Evolutionary conservation across 2,797 vertebrate genomes (phyloP).

Genomic region (Pipistrellus kuhlii): DNA sequence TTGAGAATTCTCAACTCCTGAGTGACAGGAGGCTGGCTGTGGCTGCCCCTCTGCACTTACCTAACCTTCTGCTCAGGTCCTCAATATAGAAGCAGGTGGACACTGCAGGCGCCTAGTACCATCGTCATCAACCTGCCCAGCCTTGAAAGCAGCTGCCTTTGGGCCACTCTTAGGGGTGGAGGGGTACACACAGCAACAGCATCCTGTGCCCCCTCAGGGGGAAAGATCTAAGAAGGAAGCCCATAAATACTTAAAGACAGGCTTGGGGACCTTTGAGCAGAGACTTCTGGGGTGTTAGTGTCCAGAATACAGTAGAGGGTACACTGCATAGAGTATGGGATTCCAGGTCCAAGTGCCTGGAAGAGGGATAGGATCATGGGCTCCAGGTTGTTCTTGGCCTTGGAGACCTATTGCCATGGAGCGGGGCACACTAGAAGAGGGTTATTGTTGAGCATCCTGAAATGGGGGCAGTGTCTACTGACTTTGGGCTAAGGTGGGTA

Average conservation of each 20-base stretch:
- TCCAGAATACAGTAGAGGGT: background rate
- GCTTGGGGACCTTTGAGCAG: background rate
- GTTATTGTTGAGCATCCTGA: background rate
- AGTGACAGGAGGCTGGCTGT: background rate
- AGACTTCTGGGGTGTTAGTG: background rate
- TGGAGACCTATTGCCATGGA: background rate
- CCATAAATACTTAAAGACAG: background rate
- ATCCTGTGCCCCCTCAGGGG: background rate
- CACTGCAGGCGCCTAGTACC: background rate
- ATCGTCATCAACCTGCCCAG: background rate
- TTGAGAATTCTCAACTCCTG: background rate
- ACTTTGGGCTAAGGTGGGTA: background rate
- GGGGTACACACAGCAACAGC: background rate
- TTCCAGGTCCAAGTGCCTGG: background rate
- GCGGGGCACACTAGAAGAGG: background rate
- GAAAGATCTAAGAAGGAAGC: background rate
- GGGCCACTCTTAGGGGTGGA: background rate
- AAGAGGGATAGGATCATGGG: background rate
- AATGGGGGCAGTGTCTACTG: background rate
- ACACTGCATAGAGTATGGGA: background rate
- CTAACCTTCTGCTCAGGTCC: background rate
- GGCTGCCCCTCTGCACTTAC: background rate
- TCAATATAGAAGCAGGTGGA: background rate
- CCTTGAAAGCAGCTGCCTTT: background rate
- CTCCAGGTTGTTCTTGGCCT: background rate